Evolutionary conservation across 2,888 invertebrate genomes (phyloP), one percentile per base, ranked within the genome.

Genomic region (Leuctra nigra): DNA sequence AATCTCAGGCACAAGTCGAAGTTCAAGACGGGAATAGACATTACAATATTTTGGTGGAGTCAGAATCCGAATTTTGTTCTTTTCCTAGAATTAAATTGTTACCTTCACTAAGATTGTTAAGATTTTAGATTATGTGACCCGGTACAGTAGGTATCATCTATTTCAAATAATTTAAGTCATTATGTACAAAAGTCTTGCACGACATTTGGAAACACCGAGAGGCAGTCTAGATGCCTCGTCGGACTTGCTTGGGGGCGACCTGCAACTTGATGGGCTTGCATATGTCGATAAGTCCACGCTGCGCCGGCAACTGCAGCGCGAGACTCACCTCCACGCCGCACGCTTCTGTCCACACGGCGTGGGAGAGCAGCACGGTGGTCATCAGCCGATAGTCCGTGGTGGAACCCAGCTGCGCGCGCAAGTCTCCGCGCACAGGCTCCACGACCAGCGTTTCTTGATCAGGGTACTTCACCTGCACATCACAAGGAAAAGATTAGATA

Each of bases 341-440:
- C 0, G 92, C 86, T 72, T 94, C 94, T 56, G 91, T 90, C 92
- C 92, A 92, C 18, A 92, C 91, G 64, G 89, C 88, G 72, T 93
- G 92, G 0, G 95, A 95, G 22, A 97, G 78, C 39, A 94, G 74
- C 11, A 95, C 91, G 1, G 88, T 90, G 1, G 95, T 93, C 25
- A 90, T 77, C 20, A 97, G 75, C 13, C 93, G 78, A 62, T 82
- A 76, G 68, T 80, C 79, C 58, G 79, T 75, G 0, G 79, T 55
- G 44, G 46, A 18, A 20, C 22, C 48, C 18, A 38, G 4, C 13
- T 3, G 36, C 18, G 83, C 80, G 33, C 87, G 80, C 65, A 95
- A 78, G 68, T 94, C 91, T 54, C 84, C 80, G 7, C 80, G 75
- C 50, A 85, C 81, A 2, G 94, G 95, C 56, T 89, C 78, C 57